Base-by-base conservation (phyloP, 2,113 vertebrate genomes). In the Triplophysa rosa region DNA sequence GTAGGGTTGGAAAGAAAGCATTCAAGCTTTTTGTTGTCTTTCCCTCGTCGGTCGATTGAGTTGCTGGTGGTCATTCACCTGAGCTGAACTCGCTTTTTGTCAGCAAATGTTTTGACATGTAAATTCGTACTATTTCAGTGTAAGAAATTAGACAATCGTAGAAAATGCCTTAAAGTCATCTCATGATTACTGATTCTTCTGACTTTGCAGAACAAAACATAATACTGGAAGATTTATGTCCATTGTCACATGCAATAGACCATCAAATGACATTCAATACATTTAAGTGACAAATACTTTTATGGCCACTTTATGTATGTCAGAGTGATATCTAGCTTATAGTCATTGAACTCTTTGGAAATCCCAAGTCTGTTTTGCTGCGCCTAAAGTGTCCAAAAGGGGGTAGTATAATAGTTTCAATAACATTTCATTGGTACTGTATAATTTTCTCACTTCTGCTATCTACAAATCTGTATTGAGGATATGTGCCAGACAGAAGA, bases 1-100 rank as follows among this genome's bases (percentile, higher is more conserved):
- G 33, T 70, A 11, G 67, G 5, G 17, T 21, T 26, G 71, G 33
- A 62, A 74, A 26, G 71, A 42, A 63, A 72, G 23, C 52, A 40
- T 59, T 59, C 52, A 40, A 13, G 8, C 9, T 71, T 74, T 58
- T 49, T 14, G 40, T 45, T 61, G 54, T 61, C n/a, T 37, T 56
- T 69, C 17, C 24, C 75, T 54, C 66, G 80, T 80, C 78, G 68
- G 68, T 76, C 40, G n/a, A 12, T 37, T 81, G 45, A 80, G 7
- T 61, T 23, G 8, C 12, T 42, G 67, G 66, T 82, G 79, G 68
- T 45, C 82, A 81, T 80, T 89, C 87, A 21, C 23, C 42, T 88
- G 42, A 23, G 26, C 24, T 78, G 64, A 67, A 14, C 52, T 21
- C 21, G 23, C 16, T 33, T 72, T 19, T 56, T 56, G 3, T 56